These are phyloP conservation scores for Poeciliopsis occidentalis DNA, from an alignment of 2,113 vertebrate genomes.

Conservation along the genomic window DNA sequence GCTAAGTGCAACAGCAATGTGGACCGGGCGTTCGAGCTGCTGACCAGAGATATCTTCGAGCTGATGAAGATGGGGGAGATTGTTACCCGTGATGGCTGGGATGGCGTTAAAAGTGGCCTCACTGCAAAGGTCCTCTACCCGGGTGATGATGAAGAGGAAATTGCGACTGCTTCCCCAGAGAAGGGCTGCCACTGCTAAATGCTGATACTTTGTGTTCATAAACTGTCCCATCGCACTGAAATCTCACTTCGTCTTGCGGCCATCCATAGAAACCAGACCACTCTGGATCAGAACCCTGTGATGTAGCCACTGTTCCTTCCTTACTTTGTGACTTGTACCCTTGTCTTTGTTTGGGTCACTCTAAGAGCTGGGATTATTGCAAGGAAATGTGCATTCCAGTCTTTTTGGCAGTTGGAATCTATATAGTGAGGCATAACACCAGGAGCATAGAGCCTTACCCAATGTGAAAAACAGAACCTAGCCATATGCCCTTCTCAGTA, in stretches of 20 bases:
- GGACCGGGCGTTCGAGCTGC: constrained; percentile 86
- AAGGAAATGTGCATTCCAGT: constrained; percentile 15
- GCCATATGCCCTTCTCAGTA: constrained; percentile 24
- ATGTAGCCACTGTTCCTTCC: constrained; percentile 38
- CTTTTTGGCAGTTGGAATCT: constrained; percentile 22
- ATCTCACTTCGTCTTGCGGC: no score
- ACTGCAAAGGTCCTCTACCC: constrained; percentile 70
- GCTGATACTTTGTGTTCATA: no score
- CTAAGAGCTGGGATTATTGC: constrained; percentile 12
- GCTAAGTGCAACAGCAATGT: constrained; percentile 83
- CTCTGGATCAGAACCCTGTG: constrained; percentile 42
- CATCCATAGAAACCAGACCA: constrained; percentile 38
- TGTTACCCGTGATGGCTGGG: constrained; percentile 79
- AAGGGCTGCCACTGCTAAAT: no score
- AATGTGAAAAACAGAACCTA: constrained; percentile 22
- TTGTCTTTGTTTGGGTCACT: constrained; percentile 23
- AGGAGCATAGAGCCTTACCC: constrained; percentile 12
- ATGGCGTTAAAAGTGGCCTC: constrained; percentile 85
- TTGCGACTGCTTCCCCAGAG: no score
- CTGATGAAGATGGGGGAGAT: constrained; percentile 84
- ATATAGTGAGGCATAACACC: constrained; percentile 33
- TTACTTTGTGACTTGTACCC: constrained; percentile 53
- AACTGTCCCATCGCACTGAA: no score
- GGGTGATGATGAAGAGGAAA: no score
- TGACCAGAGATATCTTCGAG: constrained; percentile 83